Percentiles rank a stretch among this genome's conserved stretches.
Evolutionary conservation across 2,888 invertebrate genomes (phyloP).

Genomic region (Dorcus hopei): DNA sequence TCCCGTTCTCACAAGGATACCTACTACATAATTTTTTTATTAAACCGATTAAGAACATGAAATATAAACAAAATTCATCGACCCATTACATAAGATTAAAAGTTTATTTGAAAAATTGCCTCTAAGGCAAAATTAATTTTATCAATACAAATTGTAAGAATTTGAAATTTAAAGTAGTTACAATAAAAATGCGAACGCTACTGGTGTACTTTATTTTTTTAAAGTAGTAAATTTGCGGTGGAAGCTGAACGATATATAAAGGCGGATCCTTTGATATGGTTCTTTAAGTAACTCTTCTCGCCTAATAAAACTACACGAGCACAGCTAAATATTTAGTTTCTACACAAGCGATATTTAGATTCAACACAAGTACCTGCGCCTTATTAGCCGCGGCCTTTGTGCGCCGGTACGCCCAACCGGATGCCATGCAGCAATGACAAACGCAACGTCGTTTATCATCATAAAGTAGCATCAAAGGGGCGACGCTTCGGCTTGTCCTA

Average conservation of each 20-base stretch:
- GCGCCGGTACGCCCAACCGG: constrained; percentile 34
- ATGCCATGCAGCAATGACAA: constrained; percentile 47
- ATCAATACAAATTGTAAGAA: no score
- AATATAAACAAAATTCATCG: no score
- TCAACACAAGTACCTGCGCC: constrained; percentile 34
- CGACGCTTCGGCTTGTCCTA: constrained; percentile 43
- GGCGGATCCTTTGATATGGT: constrained; percentile 40
- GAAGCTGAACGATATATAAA: constrained; percentile 35
- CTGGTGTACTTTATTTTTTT: constrained; percentile 7
- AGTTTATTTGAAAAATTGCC: no score
- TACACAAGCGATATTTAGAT: constrained; percentile 36
- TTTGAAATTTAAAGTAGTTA: neutral
- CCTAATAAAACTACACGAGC: constrained; percentile 35
- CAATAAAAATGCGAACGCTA: neutral
- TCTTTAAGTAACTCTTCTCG: constrained; percentile 38
- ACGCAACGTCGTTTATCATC: constrained; percentile 47
- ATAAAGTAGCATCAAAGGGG: constrained; percentile 46
- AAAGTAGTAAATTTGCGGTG: constrained; percentile 19
- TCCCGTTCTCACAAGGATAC: no score
- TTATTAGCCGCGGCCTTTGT: constrained; percentile 31
- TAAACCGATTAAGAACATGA: no score
- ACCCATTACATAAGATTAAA: no score
- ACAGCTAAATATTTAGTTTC: constrained; percentile 36
- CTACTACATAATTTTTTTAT: no score
- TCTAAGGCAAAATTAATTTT: no score